A percentile compares a stretch with the other conserved stretches of the same genome.
Conservation (phyloP, 2,888 invertebrate species). For the Clunio marinus region DNA sequence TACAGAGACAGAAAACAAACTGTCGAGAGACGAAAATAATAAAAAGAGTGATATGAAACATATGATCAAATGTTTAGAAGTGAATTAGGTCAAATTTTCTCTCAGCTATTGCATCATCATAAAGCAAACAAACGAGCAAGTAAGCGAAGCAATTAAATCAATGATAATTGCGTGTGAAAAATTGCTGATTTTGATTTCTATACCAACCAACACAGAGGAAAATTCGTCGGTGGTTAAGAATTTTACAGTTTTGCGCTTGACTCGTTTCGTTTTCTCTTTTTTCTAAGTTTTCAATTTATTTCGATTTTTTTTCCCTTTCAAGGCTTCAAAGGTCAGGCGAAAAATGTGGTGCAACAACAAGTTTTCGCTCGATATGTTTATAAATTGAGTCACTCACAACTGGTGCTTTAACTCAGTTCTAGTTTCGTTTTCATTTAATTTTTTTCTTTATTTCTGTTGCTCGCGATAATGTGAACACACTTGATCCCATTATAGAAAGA, state of each 20-base stretch:
- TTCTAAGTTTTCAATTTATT: neutral
- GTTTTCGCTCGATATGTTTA: constrained; percentile 4
- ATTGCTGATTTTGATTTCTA: constrained; percentile 4
- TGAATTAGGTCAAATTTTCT: constrained; percentile 7
- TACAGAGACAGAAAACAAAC: neutral
- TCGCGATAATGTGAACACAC: neutral
- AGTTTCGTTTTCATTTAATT: neutral
- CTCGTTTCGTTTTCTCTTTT: constrained; percentile 24
- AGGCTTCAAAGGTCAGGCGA: constrained; percentile 25
- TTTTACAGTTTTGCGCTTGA: neutral
- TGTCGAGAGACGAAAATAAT: neutral
- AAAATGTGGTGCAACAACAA: neutral
- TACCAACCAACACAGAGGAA: neutral
- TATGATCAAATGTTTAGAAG: neutral
- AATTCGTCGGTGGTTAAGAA: neutral
- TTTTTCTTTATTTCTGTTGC: too few relatives aligned
- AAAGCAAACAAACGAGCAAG: too few relatives aligned
- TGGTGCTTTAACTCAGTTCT: neutral
- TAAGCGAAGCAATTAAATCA: constrained; percentile 21
- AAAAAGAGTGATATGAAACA: constrained; percentile 10
- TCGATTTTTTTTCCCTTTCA: constrained; percentile 20
- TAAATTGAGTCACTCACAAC: neutral
- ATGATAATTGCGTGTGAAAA: constrained; percentile 15
- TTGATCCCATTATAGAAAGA: neutral
- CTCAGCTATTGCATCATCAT: constrained; percentile 1